Base-by-base conservation (phyloP, 2,113 vertebrate species). In the Carlito syrichta region DNA sequence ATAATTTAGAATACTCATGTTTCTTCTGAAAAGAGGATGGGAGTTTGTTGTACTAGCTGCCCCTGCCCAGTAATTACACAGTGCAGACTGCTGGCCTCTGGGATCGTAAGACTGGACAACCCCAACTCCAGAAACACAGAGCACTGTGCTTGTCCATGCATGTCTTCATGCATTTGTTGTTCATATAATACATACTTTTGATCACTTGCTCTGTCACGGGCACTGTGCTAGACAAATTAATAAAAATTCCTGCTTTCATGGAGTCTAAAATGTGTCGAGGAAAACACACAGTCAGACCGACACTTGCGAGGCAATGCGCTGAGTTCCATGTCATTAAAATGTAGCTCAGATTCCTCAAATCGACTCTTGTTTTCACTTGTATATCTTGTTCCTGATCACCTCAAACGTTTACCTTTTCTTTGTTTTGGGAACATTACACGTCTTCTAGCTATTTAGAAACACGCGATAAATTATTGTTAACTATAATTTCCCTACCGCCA, bases 1-100 rank as follows among this genome's bases (percentile, higher is more conserved):
- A 30, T 82, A 79, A 89, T 17, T 52, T 69, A 62, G 73, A 40
- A 73, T 94, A 3, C 62, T 86, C 54, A 27, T 86, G 40, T 91
- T 89, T 91, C 38, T 95, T 94, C 66, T 48, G 69, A 86, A 89
- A 81, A 17, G 10, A 95, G 22, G 56, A 35, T 76, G 87, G 81
- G 60, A 90, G 81, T 81, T 52, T 32, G 22, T 87, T 85, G 17
- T 27, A 94, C 63, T 94, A 92, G 32, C 6, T 50, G 0, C 45
- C 43, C 11, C 0, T 4, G 40, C 86, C 56, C 58, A 81, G 9
- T 87, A 86, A 81, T 84, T 90, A 62, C 40, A 19, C 16, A 87
- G 45, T 86, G 74, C 73, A 66, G 84, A 81, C 63, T 56, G 27
- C 50, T 93, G 82, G n/a, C 19, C 5, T 88, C 52, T 71, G 2